These are phyloP conservation scores for Corythornis leucogaster DNA, from an alignment of 2,797 vertebrate species.

Conservation along the genomic window DNA sequence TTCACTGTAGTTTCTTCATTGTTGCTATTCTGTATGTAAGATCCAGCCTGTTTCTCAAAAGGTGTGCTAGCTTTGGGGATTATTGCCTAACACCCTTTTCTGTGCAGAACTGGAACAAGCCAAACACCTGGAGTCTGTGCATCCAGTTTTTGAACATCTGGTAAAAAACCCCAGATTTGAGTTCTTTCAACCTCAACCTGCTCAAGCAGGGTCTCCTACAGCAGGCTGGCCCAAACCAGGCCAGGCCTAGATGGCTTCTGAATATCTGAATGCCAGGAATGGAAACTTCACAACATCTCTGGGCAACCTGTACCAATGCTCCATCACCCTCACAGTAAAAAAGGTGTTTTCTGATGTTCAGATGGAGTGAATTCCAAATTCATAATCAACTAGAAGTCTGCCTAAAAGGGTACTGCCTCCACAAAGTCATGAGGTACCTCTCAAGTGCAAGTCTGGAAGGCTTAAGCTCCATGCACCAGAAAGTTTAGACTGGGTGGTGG, in stretches of 20 bases:
- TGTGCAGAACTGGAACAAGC: not conserved
- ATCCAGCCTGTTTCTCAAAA: no score
- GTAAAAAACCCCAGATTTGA: not conserved
- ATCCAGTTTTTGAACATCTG: not conserved
- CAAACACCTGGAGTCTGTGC: not conserved
- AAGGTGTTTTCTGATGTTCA: not conserved
- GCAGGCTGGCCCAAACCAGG: not conserved
- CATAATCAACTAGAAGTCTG: not conserved
- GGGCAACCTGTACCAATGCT: not conserved
- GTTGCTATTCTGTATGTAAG: no score
- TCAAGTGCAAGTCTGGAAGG: not conserved
- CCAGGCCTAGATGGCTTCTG: not conserved
- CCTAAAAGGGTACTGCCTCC: not conserved
- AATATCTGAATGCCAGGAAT: not conserved
- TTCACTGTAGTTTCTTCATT: no score
- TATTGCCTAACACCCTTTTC: not conserved
- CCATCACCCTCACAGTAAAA: not conserved
- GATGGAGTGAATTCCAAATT: not conserved
- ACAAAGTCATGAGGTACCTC: not conserved
- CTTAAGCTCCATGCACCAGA: not conserved
- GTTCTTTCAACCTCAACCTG: not conserved
- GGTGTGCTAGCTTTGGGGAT: not conserved
- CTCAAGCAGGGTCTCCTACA: not conserved
- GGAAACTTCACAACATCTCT: not conserved
- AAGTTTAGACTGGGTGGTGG: not conserved